Evolutionary conservation across 2,113 vertebrate species (phyloP).

Genomic region (Alethe diademata): DNA sequence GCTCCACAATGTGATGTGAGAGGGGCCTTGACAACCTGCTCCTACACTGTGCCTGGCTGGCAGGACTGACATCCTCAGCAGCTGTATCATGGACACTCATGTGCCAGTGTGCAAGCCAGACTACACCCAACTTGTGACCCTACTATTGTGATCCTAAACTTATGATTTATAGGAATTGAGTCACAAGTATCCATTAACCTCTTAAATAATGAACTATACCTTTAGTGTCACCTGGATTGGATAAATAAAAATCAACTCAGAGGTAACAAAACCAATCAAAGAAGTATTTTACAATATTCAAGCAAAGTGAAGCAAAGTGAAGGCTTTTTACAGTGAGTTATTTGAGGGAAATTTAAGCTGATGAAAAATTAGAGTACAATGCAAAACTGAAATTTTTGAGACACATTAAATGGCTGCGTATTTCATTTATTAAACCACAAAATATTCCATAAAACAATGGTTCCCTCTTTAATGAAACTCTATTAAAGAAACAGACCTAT

Average conservation of each 20-base stretch:
- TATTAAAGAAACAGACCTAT: conserved; percentile 40
- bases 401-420: not conserved
- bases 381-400: not conserved
- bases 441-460: conserved; percentile 48
- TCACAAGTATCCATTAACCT: not conserved
- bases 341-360: not conserved
- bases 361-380: conserved; percentile 9
- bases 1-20: fast-evolving
- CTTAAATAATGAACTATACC: not conserved
- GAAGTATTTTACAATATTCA: not conserved
- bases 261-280: not conserved
- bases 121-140: not conserved
- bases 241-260: not conserved
- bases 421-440: conserved; percentile 26
- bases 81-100: not conserved
- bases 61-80: not conserved
- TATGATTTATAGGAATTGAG: not conserved
- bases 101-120: not conserved
- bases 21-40: not conserved
- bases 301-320: not conserved
- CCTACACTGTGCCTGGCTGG: not conserved
- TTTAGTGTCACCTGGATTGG: not conserved
- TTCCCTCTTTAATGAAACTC: conserved; percentile 29
- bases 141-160: not conserved
- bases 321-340: not conserved